Base-by-base conservation (phyloP, 2,888 invertebrate species). In the Hemithea aestivaria region DNA sequence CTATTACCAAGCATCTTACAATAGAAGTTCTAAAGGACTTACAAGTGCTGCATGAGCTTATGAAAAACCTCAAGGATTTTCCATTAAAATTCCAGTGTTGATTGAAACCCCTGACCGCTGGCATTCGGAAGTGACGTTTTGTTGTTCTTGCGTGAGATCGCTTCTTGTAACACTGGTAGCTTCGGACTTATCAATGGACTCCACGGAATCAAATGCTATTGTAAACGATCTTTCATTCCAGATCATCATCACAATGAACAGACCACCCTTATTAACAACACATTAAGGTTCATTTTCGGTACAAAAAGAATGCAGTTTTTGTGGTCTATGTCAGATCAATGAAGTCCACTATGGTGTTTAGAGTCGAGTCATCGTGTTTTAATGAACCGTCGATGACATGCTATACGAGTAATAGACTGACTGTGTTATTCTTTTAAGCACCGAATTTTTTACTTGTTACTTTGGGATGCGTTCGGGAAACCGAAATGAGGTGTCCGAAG, bases 311-410 rank as follows among this genome's bases (percentile, higher is more conserved):
- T 60, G 49, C 48, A 51, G 73, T 80, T 84, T 82, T 84, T 82
- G 68, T 76, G 62, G 56, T 47, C 78, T 78, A 82, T 81, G 83
- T 82, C 76, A 66, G 77, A 73, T 87, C 87, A 87, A 87, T 87
- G 87, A 85, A 87, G 84, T 82, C 80, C 81, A 83, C 77, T 81
- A 76, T 77, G 64, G 65, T 79, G 73, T 83, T 85, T 83, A 70
- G 85, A 16, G 87, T 83, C 73, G 73, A 87, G 87, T 87, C 87
- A 87, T 87, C 83, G 82, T 62, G 76, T 87, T 87, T 87, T 87
- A 87, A 87, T 87, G 87, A 87, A 85, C 76, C 78, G 69, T 74
- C 83, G 85, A 87, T 87, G 87, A 87, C 87, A 84, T 80, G 87
- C 84, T 73, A 75, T 79, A 84, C 79, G 72, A 73, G 80, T 85